Evolutionary conservation across 2,888 invertebrate species (phyloP).

Genomic region (Villa cingulata): DNA sequence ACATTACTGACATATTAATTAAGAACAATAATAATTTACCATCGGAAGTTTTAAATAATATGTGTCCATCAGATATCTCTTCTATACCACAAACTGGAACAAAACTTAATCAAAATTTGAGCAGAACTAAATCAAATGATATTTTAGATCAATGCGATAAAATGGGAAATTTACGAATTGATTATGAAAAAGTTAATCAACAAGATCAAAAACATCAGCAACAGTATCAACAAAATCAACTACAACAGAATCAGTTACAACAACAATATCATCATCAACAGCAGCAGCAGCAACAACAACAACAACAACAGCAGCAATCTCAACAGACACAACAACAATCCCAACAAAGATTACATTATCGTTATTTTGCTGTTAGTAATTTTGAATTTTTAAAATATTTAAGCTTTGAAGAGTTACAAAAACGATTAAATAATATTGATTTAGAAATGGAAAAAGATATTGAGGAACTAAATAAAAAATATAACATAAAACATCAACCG

Average conservation of each 20-base stretch:
- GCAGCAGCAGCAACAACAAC: slow-evolving; percentile 17
- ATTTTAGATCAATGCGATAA: too few relatives aligned
- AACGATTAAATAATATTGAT: slow-evolving; percentile 74
- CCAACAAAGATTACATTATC: slow-evolving; percentile 42
- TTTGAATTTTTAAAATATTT: slow-evolving; percentile 76
- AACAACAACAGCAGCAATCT: background rate
- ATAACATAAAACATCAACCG: slow-evolving; percentile 86
- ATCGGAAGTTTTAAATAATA: background rate
- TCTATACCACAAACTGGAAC: too few relatives aligned
- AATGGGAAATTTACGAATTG: too few relatives aligned
- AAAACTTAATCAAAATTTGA: too few relatives aligned
- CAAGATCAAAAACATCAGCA: background rate
- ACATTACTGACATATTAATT: too few relatives aligned
- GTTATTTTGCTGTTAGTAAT: slow-evolving; percentile 63
- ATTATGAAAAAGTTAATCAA: too few relatives aligned
- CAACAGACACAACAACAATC: background rate
- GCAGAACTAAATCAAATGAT: too few relatives aligned
- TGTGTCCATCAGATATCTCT: background rate
- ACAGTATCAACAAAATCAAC: background rate
- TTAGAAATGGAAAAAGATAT: slow-evolving; percentile 94
- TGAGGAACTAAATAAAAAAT: slow-evolving; percentile 74
- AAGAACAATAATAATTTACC: slow-evolving; percentile 45
- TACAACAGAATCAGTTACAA: background rate
- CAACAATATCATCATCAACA: too few relatives aligned
- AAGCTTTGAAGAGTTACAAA: slow-evolving; percentile 73